Percentiles rank a stretch among this genome's conserved stretches.
These are phyloP conservation scores for Megalonaias nervosa DNA, from an alignment of 1,140 invertebrate species.

Conservation along the genomic window DNA sequence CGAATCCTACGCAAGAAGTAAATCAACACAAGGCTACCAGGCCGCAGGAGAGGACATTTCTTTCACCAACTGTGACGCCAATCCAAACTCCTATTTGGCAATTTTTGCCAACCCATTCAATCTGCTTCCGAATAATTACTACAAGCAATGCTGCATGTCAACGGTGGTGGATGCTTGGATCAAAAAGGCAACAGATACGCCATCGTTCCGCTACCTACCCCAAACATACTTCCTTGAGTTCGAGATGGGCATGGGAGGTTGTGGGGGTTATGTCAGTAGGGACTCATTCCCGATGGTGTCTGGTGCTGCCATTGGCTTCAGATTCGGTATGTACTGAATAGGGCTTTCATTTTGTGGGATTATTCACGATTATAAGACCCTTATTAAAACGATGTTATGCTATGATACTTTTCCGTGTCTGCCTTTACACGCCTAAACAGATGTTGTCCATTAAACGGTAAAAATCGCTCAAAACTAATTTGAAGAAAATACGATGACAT, in stretches of 20 bases:
- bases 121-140: not conserved
- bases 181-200: not conserved
- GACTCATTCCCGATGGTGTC: not conserved
- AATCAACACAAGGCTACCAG: not conserved
- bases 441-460: no score
- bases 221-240: conserved; percentile 3
- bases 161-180: not conserved
- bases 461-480: no score
- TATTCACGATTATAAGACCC: no score
- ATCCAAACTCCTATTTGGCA: conserved; percentile 9
- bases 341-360: no score
- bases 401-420: no score
- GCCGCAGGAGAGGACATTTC: conserved; percentile 7
- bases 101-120: conserved; percentile 9
- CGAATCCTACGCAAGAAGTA: no score
- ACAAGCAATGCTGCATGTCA: not conserved
- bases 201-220: not conserved
- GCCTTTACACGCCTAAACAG: no score
- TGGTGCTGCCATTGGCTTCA: conserved; percentile 12
- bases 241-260: conserved; percentile 18
- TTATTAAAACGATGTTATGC: no score
- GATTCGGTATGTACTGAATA: conserved; percentile 13
- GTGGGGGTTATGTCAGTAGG: conserved; percentile 8
- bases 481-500: no score
- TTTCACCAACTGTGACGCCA: conserved; percentile 16